Evolutionary conservation across 2,888 invertebrate species (phyloP), one percentile per base, ranked within the genome.

Genomic region (Sarcophaga caerulescens): DNA sequence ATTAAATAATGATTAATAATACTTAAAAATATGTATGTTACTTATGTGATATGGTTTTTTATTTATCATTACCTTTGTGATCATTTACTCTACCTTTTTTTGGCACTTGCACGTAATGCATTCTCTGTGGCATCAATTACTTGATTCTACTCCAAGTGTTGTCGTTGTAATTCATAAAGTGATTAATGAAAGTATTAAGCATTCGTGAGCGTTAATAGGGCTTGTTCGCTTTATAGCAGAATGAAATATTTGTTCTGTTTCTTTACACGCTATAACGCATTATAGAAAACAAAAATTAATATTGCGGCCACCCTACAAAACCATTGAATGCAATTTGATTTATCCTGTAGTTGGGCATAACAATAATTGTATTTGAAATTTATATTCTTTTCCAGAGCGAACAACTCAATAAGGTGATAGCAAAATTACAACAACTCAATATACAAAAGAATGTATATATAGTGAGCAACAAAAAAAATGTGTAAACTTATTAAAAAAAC

Each of bases 1-100:
- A 76, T 81, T 81, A 70, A 70, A 76, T 76, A 45, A 76, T 70
- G 81, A 75, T 81, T 75, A 75, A 69, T 81, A 75, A 69, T 57
- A 69, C n/a, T 60, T 44, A 69, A 10, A 11, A 8, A 35, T 35
- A 25, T 66, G 23, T 14, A 47, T 60, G 70, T 19, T 8, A 21
- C n/a, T 44, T 23, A 23, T 63, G 11, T 21, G 60, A 17, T 23
- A 11, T 17, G 23, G 6, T 23, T 23, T 5, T 60, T 60, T n/a
- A n/a, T 68, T 59, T 25, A 23, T 59, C 23, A 25, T 70, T 70
- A 62, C 63, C 52, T 35, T 57, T 10, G 2, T 2, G 35, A 35
- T 35, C 35, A 35, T 10, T 35, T 52, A 17, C 5, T 52, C 5
- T 12, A 52, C 5, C 17, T 52, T 0, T 52, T 52, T 52, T 52